Percentiles rank a stretch among this genome's conserved stretches.
Evolutionary conservation across 2,888 invertebrate genomes (phyloP).

Genomic region (Andrena chrysosceles): DNA sequence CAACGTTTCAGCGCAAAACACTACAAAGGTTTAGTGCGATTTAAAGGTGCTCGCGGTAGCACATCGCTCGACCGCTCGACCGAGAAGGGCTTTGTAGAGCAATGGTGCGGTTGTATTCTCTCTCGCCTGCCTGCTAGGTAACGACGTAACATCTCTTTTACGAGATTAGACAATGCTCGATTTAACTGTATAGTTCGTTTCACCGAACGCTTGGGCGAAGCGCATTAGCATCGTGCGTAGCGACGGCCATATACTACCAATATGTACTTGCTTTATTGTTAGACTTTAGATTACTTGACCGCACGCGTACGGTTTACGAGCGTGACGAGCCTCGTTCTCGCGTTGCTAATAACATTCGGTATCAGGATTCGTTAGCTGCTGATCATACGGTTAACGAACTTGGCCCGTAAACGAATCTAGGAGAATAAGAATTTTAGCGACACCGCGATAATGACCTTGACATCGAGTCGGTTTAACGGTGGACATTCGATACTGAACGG

Average conservation of each 20-base stretch:
- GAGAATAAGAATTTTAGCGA: not conserved
- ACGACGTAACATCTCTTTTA: constrained; percentile 72
- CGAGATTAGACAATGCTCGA: constrained; percentile 76
- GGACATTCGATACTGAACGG: constrained; percentile 6
- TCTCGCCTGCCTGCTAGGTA: constrained; percentile 41
- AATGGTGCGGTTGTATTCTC: constrained; percentile 65
- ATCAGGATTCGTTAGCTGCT: no score
- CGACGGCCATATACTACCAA: not conserved
- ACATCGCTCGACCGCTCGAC: constrained; percentile 60
- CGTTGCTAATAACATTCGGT: no score
- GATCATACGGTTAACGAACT: not conserved
- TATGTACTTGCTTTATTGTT: no score
- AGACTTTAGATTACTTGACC: constrained; percentile 1
- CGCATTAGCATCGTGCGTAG: constrained; percentile 16
- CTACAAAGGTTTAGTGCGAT: no score
- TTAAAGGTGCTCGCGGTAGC: constrained; percentile 27
- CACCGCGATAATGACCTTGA: not conserved
- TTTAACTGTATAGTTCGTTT: constrained; percentile 76
- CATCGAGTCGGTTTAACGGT: not conserved
- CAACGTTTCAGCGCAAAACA: no score
- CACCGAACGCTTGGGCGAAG: constrained; percentile 48
- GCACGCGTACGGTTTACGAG: not conserved
- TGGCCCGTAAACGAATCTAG: not conserved
- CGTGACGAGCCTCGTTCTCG: not conserved
- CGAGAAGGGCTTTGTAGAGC: constrained; percentile 73